Evolutionary conservation across 23 tunicate species (phyloP).

Genomic region (Ciona savignyi): DNA sequence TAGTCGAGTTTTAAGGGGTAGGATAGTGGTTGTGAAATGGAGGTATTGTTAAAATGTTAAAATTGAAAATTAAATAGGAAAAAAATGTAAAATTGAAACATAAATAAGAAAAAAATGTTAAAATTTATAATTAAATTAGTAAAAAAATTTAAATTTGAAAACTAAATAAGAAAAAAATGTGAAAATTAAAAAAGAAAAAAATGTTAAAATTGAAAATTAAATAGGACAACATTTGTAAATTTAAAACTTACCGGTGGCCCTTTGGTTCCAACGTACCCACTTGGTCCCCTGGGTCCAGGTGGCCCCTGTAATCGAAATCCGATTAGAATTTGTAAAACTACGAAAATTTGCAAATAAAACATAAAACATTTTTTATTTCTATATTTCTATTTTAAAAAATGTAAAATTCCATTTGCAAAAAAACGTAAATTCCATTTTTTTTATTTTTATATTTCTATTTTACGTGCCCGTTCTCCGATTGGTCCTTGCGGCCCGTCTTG

Average conservation of each 20-base stretch:
- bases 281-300: slow-evolving; percentile 73
- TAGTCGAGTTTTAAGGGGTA: too few species aligned
- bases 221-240: too few species aligned
- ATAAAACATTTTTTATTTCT: background rate
- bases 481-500: slow-evolving; percentile 92
- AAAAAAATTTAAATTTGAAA: too few species aligned
- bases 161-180: too few species aligned
- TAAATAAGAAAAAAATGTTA: too few species aligned
- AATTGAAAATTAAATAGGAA: too few species aligned
- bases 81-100: too few species aligned
- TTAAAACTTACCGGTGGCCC: slow-evolving; percentile 82
- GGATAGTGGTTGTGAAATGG: too few species aligned
- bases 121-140: background rate
- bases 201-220: too few species aligned
- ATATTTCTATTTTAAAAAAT: background rate
- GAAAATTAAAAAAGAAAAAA: too few species aligned
- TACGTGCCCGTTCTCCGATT: slow-evolving; percentile 73
- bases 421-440: background rate
- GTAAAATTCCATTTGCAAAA: background rate
- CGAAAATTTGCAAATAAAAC: too few species aligned
- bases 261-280: slow-evolving; percentile 66
- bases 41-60: too few species aligned
- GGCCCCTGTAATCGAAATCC: slow-evolving; percentile 31
- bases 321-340: background rate
- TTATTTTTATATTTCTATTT: background rate